Evolutionary conservation across 1,140 invertebrate species (phyloP).

Genomic region (Pantala flavescens): DNA sequence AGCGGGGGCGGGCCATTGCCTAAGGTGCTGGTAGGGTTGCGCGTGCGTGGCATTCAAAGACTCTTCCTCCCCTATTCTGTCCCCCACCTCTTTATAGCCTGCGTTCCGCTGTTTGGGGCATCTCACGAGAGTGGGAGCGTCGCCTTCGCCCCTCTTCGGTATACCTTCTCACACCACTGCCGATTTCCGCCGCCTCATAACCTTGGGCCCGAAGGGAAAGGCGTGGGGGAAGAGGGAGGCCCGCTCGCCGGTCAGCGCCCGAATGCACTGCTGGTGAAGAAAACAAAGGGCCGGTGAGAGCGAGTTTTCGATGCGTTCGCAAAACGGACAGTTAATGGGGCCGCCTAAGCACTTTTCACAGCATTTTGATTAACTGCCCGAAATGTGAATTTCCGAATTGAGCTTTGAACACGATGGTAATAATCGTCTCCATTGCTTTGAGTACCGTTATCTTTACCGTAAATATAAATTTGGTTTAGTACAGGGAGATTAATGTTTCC

Average conservation of each 20-base stretch:
- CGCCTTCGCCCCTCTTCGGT: conserved; percentile 14
- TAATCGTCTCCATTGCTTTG: too few relatives aligned
- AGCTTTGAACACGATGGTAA: too few relatives aligned
- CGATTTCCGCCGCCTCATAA: conserved; percentile 15
- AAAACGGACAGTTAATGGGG: conserved; percentile 21
- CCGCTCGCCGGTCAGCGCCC: conserved; percentile 2
- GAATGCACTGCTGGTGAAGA: neutral
- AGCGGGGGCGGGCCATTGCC: conserved; percentile 3
- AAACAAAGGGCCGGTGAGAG: conserved; percentile 1
- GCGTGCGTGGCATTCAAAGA: neutral
- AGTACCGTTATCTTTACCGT: too few relatives aligned
- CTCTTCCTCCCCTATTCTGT: neutral
- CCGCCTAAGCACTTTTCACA: neutral
- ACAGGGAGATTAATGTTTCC: too few relatives aligned
- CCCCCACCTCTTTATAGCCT: conserved; percentile 15
- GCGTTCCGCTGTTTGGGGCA: conserved; percentile 14
- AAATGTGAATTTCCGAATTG: too few relatives aligned
- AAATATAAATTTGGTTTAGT: too few relatives aligned
- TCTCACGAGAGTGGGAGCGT: conserved; percentile 19
- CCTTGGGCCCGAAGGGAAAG: conserved; percentile 13
- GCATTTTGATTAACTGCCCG: too few relatives aligned
- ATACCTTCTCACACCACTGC: conserved; percentile 12
- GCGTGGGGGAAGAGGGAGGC: neutral
- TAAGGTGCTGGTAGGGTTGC: neutral
- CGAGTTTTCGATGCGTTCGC: conserved; percentile 31